Evolutionary conservation across 2,888 invertebrate species (phyloP), one percentile per base, ranked within the genome.

Genomic region (Tridacna gigas): DNA sequence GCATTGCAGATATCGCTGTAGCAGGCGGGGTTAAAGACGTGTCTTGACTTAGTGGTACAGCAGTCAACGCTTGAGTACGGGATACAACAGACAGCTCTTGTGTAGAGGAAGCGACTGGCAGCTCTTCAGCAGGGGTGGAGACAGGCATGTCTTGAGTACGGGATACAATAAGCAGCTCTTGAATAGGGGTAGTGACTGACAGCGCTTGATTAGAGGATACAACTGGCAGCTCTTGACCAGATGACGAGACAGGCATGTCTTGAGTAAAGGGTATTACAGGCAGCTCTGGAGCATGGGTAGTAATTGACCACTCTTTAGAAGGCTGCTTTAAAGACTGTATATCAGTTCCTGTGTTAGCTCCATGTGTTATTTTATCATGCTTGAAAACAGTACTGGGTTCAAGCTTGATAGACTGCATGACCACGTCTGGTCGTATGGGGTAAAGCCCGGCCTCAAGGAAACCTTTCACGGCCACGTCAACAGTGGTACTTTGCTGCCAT

Each of bases 381-480:
- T 20, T 7, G 22, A 61, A 61, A n/a, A 61, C 18, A n/a, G 25
- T 37, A 61, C 81, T 81, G 11, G 81, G 81, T 12, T 26, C 81
- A 48, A 81, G 51, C 37, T 81, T 81, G n/a, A 77, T 73, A 15
- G 77, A 81, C 13, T 66, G 9, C 5, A 9, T 22, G 15, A 26
- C 66, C 13, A 25, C 28, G 13, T 26, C 28, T 9, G 66, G 66
- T 26, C 66, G 51, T 2, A 74, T n/a, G 0, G 84, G 82, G 65
- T 74, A 82, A 20, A 84, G 28, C 0, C 82, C 79, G n/a, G 82
- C 79, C 28, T 79, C 76, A 11, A 11, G 7, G 66, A 82, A 84
- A 12, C 79, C 79, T 56, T 85, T 85, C 28, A 85, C 63, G 11
- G 86, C 83, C 5, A 26, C 76, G 0, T 86, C 86, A 25, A 80